Base-by-base conservation (phyloP, 2,888 invertebrate genomes). In the Bombylius discolor region DNA sequence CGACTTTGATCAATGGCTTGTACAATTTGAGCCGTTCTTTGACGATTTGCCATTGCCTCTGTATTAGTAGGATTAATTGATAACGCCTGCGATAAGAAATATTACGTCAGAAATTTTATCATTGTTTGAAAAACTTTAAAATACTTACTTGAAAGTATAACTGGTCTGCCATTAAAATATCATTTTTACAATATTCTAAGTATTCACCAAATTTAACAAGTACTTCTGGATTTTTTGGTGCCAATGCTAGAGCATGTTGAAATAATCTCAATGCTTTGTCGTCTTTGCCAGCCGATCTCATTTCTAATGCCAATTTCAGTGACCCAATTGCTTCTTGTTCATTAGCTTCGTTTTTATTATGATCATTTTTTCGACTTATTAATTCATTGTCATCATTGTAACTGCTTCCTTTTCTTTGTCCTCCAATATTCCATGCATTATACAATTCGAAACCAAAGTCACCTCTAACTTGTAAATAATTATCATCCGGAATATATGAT, bases 171-270 rank as follows among this genome's bases (percentile, higher is more conserved):
- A 81, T 81, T 5, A 96, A 81, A 14, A 96, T 77, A 72, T 97
- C 90, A 42, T 88, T 81, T 61, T 88, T 82, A 23, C 85, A 85
- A 61, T 87, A 82, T 73, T 97, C 96, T 56, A 96, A 72, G 70
- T 93, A 94, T 72, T 95, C 93, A 12, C 97, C 97, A 69, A 90
- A 97, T 66, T 89, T 86, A 61, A 90, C 89, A 9, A 98, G 77
- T 51, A 97, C 85, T 66, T 97, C 95, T 0, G 95, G 89, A 75
- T 97, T 90, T 64, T 85, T 83, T 0, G 97, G 97, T 13, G 93
- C 90, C 47, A 98, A 76, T 0, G 91, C 89, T 56, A 90, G 81
- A 0, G 96, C 96, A 74, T 97, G 96, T 73, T 93, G 85, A 67
- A 91, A 89, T 39, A 93, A 72, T 69, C 89, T 88, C 45, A 85